phyloP scores from a whole-genome alignment of 2,113 vertebrate species.

The Haliaeetus leucogaster region DNA sequence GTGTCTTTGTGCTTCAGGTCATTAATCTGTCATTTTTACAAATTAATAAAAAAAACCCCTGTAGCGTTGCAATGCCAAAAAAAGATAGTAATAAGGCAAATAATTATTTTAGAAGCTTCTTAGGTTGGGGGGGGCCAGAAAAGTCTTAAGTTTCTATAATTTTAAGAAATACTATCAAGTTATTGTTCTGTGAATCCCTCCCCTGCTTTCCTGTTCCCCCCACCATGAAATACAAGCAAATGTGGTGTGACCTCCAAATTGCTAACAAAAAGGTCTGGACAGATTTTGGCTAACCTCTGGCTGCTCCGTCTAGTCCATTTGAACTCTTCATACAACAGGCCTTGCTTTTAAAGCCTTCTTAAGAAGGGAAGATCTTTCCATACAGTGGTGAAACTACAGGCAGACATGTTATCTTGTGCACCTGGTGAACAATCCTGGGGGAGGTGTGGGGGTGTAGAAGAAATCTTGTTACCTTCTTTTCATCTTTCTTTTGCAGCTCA shows the following conservation, averaged over 20 bases:
- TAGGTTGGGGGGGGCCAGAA: not conserved
- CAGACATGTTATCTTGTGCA: not conserved
- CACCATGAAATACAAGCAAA: not conserved
- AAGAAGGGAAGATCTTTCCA: not conserved
- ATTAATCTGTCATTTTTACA: not conserved
- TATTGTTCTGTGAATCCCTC: not conserved
- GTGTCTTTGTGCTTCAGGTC: not conserved
- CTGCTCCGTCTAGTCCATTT: not conserved
- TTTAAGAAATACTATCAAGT: not conserved
- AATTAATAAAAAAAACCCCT: not conserved
- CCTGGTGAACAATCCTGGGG: not conserved
- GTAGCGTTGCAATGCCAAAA: not conserved
- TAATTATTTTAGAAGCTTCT: not conserved
- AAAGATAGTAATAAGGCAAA: not conserved
- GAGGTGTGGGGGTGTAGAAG: not conserved
- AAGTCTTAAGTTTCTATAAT: not conserved
- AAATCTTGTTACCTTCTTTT: not conserved
- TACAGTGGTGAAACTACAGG: not conserved
- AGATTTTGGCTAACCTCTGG: not conserved
- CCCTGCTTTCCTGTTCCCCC: not conserved
- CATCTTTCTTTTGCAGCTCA: not conserved
- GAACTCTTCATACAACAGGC: not conserved
- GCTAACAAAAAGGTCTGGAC: not conserved
- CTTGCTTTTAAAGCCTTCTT: not conserved
- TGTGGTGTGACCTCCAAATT: not conserved